These are phyloP conservation scores for Pandion haliaetus DNA, from an alignment of 2,113 vertebrate species.

Conservation along the genomic window DNA sequence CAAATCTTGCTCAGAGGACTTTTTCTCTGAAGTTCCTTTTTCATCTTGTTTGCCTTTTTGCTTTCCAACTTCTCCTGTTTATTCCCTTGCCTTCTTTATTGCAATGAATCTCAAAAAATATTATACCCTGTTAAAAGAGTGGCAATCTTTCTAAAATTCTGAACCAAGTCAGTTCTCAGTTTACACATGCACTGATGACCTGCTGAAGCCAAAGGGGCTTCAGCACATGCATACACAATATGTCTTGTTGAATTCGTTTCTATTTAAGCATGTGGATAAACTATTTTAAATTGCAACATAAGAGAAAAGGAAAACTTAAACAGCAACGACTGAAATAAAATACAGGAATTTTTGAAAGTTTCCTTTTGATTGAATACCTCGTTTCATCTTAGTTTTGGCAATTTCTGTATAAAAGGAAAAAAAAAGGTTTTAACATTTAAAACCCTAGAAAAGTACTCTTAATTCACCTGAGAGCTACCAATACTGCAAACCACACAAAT, in stretches of 20 bases:
- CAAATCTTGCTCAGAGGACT: slow-evolving; percentile 23
- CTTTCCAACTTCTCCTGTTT: not conserved
- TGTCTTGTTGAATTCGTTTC: not conserved
- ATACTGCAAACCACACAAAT: not conserved
- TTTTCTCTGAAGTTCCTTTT: slow-evolving; percentile 40
- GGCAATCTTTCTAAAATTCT: not conserved
- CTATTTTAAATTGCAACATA: not conserved
- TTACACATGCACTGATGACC: not conserved
- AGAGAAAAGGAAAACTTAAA: not conserved
- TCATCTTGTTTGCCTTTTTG: not conserved
- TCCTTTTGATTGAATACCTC: not conserved
- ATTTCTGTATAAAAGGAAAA: not conserved
- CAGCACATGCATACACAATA: not conserved
- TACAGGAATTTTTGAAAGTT: not conserved
- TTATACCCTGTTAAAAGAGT: not conserved
- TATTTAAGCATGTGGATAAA: not conserved
- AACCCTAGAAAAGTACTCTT: not conserved
- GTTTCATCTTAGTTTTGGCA: not conserved
- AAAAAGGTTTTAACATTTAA: not conserved
- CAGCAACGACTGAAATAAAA: not conserved
- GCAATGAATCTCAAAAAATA: not conserved
- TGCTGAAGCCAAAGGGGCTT: not conserved
- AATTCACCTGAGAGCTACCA: not conserved
- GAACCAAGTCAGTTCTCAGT: not conserved
- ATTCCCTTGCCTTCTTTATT: not conserved